Base-by-base conservation (phyloP, 2,797 vertebrate species). In the Oceanodroma leucorhoa region DNA sequence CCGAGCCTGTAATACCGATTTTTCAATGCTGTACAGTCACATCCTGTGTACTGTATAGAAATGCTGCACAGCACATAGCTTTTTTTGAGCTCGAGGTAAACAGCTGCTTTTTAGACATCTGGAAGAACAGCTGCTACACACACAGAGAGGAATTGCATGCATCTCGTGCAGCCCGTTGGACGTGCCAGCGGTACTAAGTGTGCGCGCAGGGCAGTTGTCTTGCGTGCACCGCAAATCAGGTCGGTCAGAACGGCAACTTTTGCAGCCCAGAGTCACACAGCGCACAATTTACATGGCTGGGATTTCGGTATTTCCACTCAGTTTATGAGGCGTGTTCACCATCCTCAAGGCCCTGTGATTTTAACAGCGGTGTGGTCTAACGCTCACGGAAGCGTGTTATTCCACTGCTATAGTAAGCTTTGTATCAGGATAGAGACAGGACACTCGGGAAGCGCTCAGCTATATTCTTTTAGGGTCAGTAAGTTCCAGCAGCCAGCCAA, bases 51-150 rank as follows among this genome's bases (percentile, higher is more conserved):
- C 65, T 43, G 36, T 14, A 46, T 2, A 41, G 50, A 78, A 89
- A 29, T 18, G 40, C n/a, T 30, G 4, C 50, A n/a, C 26, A 67
- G 61, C 24, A 46, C 75, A 38, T 19, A 38, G n/a, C 6, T 32
- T 30, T 41, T 45, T 73, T 34, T 12, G 32, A 84, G 54, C 40
- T 70, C 46, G 67, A 80, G 48, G 45, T 83, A 82, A 77, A 82
- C 85, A 82, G 93, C 53, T 87, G 83, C 87, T 87, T 80, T 83
- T 76, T 58, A 62, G 83, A 71, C 73, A 94, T 94, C 83, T 90
- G 83, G 90, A 80, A 76, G 60, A 80, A 34, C 83, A 92, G 79
- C 90, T 94, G 87, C 69, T 43, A 6, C 43, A 9, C 27, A 22
- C 6, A 57, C 7, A 40, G 6, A 50, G 20, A 51, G 43, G 41